A percentile compares a stretch with the other conserved stretches of the same genome.
These are phyloP conservation scores for Lerista edwardsae DNA, from an alignment of 2,797 vertebrate genomes.

Conservation along the genomic window DNA sequence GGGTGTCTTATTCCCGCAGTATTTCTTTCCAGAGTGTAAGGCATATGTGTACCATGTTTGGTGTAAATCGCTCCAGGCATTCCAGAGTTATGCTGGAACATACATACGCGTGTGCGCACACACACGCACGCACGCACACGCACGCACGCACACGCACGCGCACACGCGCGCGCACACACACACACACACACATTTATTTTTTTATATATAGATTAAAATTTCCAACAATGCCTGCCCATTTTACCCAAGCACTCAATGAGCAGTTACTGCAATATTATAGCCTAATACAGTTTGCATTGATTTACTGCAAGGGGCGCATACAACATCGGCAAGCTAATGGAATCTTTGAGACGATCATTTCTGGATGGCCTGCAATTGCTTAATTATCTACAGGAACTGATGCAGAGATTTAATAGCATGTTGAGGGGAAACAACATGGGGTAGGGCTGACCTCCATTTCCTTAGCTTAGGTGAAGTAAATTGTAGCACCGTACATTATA, in stretches of 20 bases:
- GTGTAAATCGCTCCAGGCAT: too few species aligned
- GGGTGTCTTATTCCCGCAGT: too few species aligned
- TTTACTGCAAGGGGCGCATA: slow-evolving; percentile 65
- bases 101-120: too few species aligned
- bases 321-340: slow-evolving; percentile 65
- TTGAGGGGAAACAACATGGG: slow-evolving; percentile 52
- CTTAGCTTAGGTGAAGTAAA: slow-evolving; percentile 43
- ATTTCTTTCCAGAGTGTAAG: too few species aligned
- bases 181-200: too few species aligned
- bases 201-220: too few species aligned
- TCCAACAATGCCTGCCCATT: slow-evolving; percentile 30
- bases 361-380: slow-evolving; percentile 66
- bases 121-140: too few species aligned
- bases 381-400: slow-evolving; percentile 68
- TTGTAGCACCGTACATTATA: slow-evolving; percentile 47
- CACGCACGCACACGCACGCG: too few species aligned
- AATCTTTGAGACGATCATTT: slow-evolving; percentile 51
- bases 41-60: too few species aligned
- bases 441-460: slow-evolving; percentile 54
- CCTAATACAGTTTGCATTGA: slow-evolving; percentile 66
- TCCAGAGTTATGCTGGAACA: too few species aligned
- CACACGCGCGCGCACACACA: too few species aligned
- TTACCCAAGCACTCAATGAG: slow-evolving; percentile 55
- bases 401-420: slow-evolving; percentile 61
- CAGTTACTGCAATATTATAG: slow-evolving; percentile 49